These are phyloP conservation scores for Acronicta leporina DNA, from an alignment of 2,888 invertebrate species.

Conservation along the genomic window DNA sequence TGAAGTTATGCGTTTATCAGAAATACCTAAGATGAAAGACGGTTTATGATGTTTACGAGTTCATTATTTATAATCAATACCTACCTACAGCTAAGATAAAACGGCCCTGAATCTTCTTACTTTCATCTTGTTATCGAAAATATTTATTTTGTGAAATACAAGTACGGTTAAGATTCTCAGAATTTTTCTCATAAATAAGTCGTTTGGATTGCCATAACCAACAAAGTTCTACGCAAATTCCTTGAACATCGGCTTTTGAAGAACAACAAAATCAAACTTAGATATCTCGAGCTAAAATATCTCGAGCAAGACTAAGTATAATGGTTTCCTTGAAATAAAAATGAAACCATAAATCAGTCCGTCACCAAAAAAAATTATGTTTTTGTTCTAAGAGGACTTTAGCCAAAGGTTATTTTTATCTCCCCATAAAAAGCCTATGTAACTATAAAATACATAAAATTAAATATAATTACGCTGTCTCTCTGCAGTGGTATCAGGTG, in stretches of 20 bases:
- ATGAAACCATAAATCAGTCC: too few species aligned
- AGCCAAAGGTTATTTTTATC: too few species aligned
- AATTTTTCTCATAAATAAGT: conserved; percentile 4
- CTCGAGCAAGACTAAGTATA: conserved; percentile 3
- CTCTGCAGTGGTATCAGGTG: conserved; percentile 60
- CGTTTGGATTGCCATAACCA: not conserved
- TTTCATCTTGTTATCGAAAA: not conserved
- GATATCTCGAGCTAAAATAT: conserved; percentile 33
- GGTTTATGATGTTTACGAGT: not conserved
- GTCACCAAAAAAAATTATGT: too few species aligned
- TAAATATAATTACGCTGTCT: conserved; percentile 63
- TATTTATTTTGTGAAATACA: not conserved
- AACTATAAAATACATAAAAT: not conserved
- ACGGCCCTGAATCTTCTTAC: too few species aligned
- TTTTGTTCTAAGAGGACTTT: too few species aligned
- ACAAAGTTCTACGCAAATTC: conserved; percentile 13
- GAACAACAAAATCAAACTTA: conserved; percentile 15
- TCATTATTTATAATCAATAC: not conserved
- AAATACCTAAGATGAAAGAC: not conserved
- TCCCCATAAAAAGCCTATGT: too few species aligned
- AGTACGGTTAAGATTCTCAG: not conserved
- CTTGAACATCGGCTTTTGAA: conserved; percentile 14
- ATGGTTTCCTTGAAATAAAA: conserved; percentile 7
- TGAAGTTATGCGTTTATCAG: not conserved
- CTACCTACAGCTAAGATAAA: not conserved